These are phyloP conservation scores for Torymus auratus DNA, from an alignment of 2,888 invertebrate genomes.

Conservation along the genomic window DNA sequence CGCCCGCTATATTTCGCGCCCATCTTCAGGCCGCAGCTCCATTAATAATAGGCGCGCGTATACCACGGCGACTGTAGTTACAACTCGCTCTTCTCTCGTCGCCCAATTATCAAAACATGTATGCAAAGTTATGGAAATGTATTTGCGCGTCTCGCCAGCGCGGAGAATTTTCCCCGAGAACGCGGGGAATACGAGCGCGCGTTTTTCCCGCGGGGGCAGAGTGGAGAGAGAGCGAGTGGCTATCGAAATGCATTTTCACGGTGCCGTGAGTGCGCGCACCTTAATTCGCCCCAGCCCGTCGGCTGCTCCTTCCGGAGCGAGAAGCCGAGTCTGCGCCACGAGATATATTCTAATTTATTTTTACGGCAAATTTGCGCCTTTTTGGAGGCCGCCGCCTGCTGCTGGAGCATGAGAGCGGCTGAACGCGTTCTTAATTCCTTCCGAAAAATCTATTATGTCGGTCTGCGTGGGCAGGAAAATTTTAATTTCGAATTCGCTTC, in stretches of 20 bases:
- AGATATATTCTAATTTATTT: slow-evolving; percentile 54
- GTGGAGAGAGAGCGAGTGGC: background rate
- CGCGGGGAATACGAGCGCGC: background rate
- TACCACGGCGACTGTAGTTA: background rate
- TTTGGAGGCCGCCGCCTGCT: background rate
- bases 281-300: slow-evolving; percentile 45
- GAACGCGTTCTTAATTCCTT: slow-evolving; percentile 20
- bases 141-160: slow-evolving; percentile 68
- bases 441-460: slow-evolving; percentile 21
- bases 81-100: background rate
- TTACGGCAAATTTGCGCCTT: slow-evolving; percentile 47
- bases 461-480: background rate
- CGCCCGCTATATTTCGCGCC: slow-evolving; percentile 39
- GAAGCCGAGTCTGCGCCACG: background rate
- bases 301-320: slow-evolving; percentile 33
- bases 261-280: slow-evolving; percentile 47
- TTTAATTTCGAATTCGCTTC: no score
- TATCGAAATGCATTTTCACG: slow-evolving; percentile 59
- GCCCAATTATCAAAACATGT: slow-evolving; percentile 74
- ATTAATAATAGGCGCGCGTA: slow-evolving; percentile 52
- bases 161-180: slow-evolving; percentile 63
- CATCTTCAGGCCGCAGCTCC: slow-evolving; percentile 36
- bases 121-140: slow-evolving; percentile 75
- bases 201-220: no score
- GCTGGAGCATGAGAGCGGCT: background rate